Conservation (phyloP, 2,797 vertebrate genomes). For the Lacerta viridis region DNA sequence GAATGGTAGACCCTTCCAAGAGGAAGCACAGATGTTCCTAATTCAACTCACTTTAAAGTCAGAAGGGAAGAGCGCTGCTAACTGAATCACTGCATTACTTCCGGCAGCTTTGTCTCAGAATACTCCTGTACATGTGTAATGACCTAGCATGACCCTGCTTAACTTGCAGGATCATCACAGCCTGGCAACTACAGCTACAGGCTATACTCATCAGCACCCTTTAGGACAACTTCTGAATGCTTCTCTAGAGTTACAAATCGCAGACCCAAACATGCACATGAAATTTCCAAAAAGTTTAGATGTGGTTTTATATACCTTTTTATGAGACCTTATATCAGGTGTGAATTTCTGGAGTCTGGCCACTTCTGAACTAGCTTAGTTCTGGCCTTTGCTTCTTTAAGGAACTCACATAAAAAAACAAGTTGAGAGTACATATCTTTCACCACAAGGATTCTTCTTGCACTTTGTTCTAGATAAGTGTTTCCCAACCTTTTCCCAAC, state of each 20-base stretch:
- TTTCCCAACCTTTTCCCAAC: too few relatives aligned
- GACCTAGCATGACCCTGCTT: background rate
- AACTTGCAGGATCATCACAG: background rate
- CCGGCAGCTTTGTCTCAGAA: background rate
- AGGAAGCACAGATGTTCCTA: background rate
- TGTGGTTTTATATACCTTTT: background rate
- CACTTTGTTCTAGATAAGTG: too few relatives aligned
- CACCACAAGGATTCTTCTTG: background rate
- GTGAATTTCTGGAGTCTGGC: slow-evolving; percentile 10
- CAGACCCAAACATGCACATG: background rate
- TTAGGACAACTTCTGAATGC: background rate
- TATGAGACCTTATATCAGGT: background rate
- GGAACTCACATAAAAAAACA: background rate
- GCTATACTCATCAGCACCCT: background rate
- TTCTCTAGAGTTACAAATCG: rapidly evolving
- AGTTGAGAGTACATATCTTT: background rate
- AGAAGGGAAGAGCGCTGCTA: slow-evolving; percentile 21
- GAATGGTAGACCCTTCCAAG: background rate
- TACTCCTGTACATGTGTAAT: slow-evolving; percentile 4
- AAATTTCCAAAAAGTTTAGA: background rate
- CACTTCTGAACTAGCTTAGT: slow-evolving; percentile 1
- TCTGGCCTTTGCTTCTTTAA: background rate
- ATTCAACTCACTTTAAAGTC: background rate
- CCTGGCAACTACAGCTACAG: background rate
- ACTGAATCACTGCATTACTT: slow-evolving; percentile 5